Evolutionary conservation across 2,113 vertebrate genomes (phyloP), one percentile per base, ranked within the genome.

Genomic region (Corythornis vintsioides): DNA sequence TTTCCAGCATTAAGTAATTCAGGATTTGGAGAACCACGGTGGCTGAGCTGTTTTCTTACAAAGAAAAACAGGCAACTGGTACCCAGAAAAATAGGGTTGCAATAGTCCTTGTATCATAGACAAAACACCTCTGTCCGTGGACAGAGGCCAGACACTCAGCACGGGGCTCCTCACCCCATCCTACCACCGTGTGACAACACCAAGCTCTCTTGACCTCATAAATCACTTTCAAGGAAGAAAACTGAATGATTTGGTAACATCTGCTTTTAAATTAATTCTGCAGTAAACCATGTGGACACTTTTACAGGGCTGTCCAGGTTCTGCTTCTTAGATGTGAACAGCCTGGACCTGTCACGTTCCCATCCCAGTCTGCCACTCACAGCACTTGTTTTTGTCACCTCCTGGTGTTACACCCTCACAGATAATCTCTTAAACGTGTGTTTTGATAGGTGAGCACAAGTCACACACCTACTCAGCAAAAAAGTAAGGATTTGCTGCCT

Each of bases 401-500:
- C 0, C 0, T 47, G 67, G 28, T 5, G 3, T 81, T 77, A 61
- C 35, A 31, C 72, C 60, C 53, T 90, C 22, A n/a, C 26, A 63
- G 52, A 65, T 83, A 77, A 76, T 92, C 56, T 83, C 75, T 71
- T 80, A 40, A 87, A 63, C 4, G 2, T 14, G 16, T 75, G 48
- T 96, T 94, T 86, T 85, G 72, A 77, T 85, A 67, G 43, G 75
- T 66, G 35, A 56, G 60, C 28, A 52, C 78, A 77, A 91, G 9
- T 61, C 7, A 2, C 69, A 76, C 79, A 63, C 91, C 78, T 92
- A 40, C 84, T 79, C 0, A 0, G 22, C 0, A 9, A 50, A 64
- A 83, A 93, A 95, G 71, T 77, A 33, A 80, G 75, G 28, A 6
- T 53, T 96, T 92, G 89, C 75, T 91, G 61, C 94, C 84, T 61